phyloP scores from a whole-genome alignment of 2,888 invertebrate genomes.

The Cryptus viduatorius region DNA sequence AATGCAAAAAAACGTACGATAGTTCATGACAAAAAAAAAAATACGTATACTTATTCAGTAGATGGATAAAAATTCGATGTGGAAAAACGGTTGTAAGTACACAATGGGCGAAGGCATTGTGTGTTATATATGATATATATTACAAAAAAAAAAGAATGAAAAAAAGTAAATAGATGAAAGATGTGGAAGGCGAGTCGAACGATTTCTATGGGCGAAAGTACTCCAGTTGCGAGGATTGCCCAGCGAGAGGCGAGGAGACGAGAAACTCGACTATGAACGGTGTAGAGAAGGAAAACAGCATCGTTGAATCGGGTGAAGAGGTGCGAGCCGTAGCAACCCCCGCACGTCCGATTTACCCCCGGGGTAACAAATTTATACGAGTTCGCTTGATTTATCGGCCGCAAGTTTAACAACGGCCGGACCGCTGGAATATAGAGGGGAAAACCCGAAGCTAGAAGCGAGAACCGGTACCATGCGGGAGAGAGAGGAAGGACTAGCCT shows the following conservation, averaged over 20 bases:
- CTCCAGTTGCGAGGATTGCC: constrained; percentile 5
- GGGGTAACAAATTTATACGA: constrained; percentile 83
- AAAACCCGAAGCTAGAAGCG: constrained; percentile 49
- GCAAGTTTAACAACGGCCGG: constrained; percentile 81
- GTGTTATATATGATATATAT: constrained; percentile 5
- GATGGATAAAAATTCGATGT: constrained; percentile 78
- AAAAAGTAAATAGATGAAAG: constrained; percentile 15
- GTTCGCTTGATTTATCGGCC: constrained; percentile 81
- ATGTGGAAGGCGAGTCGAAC: constrained; percentile 16
- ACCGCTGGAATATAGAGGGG: constrained; percentile 72
- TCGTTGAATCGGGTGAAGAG: constrained; percentile 24
- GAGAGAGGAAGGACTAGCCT: constrained; percentile 9
- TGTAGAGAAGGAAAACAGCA: constrained; percentile 7
- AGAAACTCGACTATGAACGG: not conserved
- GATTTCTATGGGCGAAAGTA: constrained; percentile 22
- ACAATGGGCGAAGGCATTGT: constrained; percentile 65
- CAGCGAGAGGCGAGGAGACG: constrained; percentile 1
- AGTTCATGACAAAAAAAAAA: not conserved
- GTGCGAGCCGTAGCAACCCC: constrained; percentile 67
- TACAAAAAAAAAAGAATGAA: constrained; percentile 24
- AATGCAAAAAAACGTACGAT: not conserved
- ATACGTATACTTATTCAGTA: constrained; percentile 78
- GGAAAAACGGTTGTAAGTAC: constrained; percentile 78
- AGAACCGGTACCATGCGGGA: constrained; percentile 69
- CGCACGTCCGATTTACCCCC: constrained; percentile 78